Conservation (phyloP, 1,140 invertebrate genomes). For the Lamellibrachia luymesi region DNA sequence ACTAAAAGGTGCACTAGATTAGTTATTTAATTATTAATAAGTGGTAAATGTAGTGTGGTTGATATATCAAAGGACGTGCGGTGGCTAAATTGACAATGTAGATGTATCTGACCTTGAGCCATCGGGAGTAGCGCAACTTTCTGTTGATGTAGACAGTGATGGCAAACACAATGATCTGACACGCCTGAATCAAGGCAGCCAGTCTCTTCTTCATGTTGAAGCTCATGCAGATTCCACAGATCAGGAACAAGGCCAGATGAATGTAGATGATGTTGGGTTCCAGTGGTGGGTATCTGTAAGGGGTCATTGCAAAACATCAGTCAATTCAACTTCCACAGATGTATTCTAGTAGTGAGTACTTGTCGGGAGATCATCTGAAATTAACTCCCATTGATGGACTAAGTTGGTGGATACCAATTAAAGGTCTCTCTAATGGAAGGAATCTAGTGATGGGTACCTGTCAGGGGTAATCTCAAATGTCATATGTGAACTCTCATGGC, state of each 20-base stretch:
- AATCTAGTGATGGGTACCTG: too few relatives aligned
- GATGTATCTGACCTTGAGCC: conserved; percentile 38
- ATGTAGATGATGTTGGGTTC: conserved; percentile 41
- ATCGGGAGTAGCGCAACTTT: conserved; percentile 37
- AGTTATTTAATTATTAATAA: neutral
- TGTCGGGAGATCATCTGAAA: too few relatives aligned
- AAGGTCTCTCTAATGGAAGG: too few relatives aligned
- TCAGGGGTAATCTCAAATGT: too few relatives aligned
- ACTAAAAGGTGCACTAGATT: neutral
- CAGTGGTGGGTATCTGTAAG: conserved; percentile 41
- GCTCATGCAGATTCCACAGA: conserved; percentile 40
- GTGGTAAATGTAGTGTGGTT: neutral
- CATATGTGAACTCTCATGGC: too few relatives aligned
- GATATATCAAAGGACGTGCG: neutral
- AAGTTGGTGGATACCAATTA: too few relatives aligned
- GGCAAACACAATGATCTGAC: conserved; percentile 41
- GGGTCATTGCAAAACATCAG: neutral
- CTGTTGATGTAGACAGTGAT: conserved; percentile 39
- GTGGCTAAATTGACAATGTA: neutral
- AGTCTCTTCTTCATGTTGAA: conserved; percentile 34
- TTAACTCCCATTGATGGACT: too few relatives aligned
- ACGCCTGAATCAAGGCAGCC: conserved; percentile 37
- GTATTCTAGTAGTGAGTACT: neutral
- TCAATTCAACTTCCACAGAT: neutral
- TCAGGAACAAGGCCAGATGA: conserved; percentile 38